These are phyloP conservation scores for Cyclophora albipunctata DNA, from an alignment of 2,888 invertebrate genomes.

Conservation along the genomic window DNA sequence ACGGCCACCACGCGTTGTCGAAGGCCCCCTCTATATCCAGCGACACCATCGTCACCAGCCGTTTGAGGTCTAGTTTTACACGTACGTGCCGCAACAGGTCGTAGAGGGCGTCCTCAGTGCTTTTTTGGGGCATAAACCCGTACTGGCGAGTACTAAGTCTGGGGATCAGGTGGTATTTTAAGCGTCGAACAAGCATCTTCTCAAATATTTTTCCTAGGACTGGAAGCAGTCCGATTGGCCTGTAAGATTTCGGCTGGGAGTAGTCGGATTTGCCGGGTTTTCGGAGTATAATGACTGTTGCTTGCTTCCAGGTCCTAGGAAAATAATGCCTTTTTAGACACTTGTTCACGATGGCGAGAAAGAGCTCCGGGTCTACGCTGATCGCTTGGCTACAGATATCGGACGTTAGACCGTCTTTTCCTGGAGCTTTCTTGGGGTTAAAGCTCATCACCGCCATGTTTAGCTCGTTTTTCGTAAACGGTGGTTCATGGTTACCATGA, in stretches of 20 bases:
- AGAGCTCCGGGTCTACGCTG: constrained; percentile 4
- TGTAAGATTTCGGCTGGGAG: constrained; percentile 11
- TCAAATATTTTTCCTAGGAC: no score
- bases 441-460: not conserved
- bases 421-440: constrained; percentile 10
- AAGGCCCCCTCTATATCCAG: no score
- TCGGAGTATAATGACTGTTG: constrained; percentile 11
- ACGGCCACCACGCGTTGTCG: no score
- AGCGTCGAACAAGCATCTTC: no score
- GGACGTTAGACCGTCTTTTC: constrained; percentile 5
- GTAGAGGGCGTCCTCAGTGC: no score
- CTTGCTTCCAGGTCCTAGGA: constrained; percentile 14
- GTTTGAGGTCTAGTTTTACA: no score
- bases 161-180: no score
- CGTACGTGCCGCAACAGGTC: no score
- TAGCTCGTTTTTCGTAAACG: constrained; percentile 3
- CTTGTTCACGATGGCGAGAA: constrained; percentile 13
- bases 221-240: no score
- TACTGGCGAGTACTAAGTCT: no score
- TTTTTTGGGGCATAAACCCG: no score
- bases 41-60: no score
- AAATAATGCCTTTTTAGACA: constrained; percentile 11
- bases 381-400: constrained; percentile 9
- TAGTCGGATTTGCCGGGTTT: constrained; percentile 18
- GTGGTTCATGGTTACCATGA: not conserved